phyloP scores from a whole-genome alignment of 1,140 invertebrate genomes.

The Drosophila ananassae region DNA sequence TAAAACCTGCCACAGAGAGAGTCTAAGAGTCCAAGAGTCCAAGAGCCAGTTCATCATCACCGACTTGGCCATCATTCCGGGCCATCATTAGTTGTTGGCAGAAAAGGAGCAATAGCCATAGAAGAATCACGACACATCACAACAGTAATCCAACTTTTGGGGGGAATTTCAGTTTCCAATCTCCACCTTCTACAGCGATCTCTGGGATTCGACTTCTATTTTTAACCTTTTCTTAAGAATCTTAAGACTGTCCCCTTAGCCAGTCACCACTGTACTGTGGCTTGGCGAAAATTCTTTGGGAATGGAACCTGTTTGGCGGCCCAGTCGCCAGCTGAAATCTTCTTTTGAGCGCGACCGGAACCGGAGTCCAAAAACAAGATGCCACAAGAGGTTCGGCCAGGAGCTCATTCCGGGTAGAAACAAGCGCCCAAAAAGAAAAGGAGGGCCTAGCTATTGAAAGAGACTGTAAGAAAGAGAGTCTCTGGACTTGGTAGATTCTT shows the following conservation, averaged over 20 bases:
- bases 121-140: constrained; percentile 58
- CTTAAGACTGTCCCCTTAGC: background rate
- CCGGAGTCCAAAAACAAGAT: constrained; percentile 56
- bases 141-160: constrained; percentile 15
- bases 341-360: constrained; percentile 56
- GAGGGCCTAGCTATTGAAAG: background rate
- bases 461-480: no score
- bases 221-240: no score
- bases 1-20: constrained; percentile 41
- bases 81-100: constrained; percentile 28
- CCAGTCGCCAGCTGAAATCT: constrained; percentile 49
- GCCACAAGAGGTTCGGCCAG: constrained; percentile 27
- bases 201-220: no score
- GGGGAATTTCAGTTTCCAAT: background rate
- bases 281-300: constrained; percentile 70
- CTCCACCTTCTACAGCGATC: no score
- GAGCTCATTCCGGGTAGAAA: background rate
- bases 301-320: constrained; percentile 67
- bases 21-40: no score
- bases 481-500: no score
- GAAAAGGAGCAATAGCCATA: constrained; percentile 62
- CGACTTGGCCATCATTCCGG: constrained; percentile 15
- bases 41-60: constrained; percentile 46
- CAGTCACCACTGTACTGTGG: constrained; percentile 30
- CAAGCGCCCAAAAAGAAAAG: background rate